These are phyloP conservation scores for Cichladusa arquata DNA, from an alignment of 2,113 vertebrate genomes.

Conservation along the genomic window DNA sequence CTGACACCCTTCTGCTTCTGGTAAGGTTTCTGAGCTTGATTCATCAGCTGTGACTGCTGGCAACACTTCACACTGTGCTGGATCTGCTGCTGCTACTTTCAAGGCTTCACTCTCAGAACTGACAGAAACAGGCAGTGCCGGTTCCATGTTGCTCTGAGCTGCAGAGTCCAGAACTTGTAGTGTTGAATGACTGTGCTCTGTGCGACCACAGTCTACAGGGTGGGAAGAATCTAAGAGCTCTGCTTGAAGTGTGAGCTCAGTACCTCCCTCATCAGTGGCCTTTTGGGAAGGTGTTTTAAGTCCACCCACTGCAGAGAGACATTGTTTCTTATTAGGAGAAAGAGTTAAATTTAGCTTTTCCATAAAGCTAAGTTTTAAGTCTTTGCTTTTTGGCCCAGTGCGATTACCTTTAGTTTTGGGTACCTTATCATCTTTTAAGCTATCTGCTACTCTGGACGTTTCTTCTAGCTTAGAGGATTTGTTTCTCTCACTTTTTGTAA, in stretches of 20 bases:
- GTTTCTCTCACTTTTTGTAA: constrained; percentile 42
- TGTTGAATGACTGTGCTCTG: background rate
- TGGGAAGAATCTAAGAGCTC: background rate
- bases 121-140: background rate
- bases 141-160: background rate
- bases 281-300: constrained; percentile 14
- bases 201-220: background rate
- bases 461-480: background rate
- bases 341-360: constrained; percentile 94
- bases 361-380: constrained; percentile 93
- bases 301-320: constrained; percentile 6
- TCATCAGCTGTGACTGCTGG: background rate
- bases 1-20: background rate
- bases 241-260: constrained; percentile 11
- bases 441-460: background rate
- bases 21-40: background rate
- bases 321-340: constrained; percentile 89
- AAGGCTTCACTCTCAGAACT: constrained; percentile 12
- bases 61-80: background rate
- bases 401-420: constrained; percentile 24
- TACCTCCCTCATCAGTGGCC: background rate
- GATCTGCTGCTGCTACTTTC: background rate
- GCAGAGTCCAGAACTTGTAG: background rate
- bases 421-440: constrained; percentile 12
- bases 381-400: constrained; percentile 64